Evolutionary conservation across 2,113 vertebrate species (phyloP).

Genomic region (Sisor rabdophorus): DNA sequence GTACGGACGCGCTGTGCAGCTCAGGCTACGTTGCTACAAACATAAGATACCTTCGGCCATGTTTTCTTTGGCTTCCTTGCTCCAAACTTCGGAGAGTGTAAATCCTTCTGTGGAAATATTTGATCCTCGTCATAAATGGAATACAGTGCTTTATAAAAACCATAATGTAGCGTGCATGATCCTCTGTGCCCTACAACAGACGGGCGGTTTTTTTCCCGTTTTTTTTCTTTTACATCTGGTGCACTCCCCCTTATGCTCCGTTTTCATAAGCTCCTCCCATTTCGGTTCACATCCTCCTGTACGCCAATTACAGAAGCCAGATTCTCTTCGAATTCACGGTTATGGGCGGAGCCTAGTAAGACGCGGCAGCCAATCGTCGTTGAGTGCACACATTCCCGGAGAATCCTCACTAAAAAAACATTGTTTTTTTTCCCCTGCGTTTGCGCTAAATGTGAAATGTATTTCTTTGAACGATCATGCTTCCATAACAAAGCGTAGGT

Average conservation of each 20-base stretch:
- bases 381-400: slow-evolving; percentile 27
- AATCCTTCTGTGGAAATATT: slow-evolving; percentile 73
- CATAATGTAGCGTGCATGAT: slow-evolving; percentile 81
- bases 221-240: slow-evolving; percentile 62
- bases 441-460: neutral
- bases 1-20: slow-evolving; percentile 65
- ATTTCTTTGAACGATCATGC: neutral
- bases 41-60: slow-evolving; percentile 80
- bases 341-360: slow-evolving; percentile 13
- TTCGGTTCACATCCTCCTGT: slow-evolving; percentile 72
- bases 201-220: slow-evolving; percentile 31
- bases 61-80: slow-evolving; percentile 77
- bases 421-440: neutral
- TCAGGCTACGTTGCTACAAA: slow-evolving; percentile 64
- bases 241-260: slow-evolving; percentile 62
- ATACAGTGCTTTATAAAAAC: slow-evolving; percentile 77
- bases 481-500: neutral
- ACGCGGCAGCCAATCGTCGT: slow-evolving; percentile 47
- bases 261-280: slow-evolving; percentile 20
- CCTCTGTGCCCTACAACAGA: slow-evolving; percentile 69
- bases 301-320: slow-evolving; percentile 81
- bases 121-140: slow-evolving; percentile 74
- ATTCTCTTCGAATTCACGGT: slow-evolving; percentile 75
- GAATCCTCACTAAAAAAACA: slow-evolving; percentile 1
- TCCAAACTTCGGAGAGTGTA: slow-evolving; percentile 77